Evolutionary conservation across 2,888 invertebrate species (phyloP), one percentile per base, ranked within the genome.

Genomic region (Agrochola litura): DNA sequence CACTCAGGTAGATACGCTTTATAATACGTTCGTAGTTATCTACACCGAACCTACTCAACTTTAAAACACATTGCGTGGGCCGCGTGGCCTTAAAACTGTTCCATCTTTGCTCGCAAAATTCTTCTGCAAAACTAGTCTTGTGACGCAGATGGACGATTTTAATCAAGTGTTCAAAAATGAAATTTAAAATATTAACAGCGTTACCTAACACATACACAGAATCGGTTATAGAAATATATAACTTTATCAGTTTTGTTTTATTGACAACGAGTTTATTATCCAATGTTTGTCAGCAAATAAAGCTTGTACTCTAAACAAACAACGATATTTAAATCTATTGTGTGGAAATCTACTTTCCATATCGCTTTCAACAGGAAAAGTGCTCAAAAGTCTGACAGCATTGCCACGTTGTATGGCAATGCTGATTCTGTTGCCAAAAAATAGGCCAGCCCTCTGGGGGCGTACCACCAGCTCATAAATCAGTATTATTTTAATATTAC

Each of bases 1-100:
- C 73, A 65, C 77, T 76, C 84, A 86, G 83, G 88, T 89, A 83
- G 83, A 84, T 76, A 81, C 73, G 71, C 54, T 79, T 61, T 82
- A 74, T 65, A 84, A 84, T 79, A 81, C 64, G 56, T 71, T 61
- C 22, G 67, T 66, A 79, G 77, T 67, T 79, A 75, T 86, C 76
- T 81, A 73, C 69, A 83, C 41, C 52, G 41, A 80, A 82, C 66
- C 77, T 77, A 82, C 79, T 78, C 81, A 82, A 86, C 71, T 78
- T 79, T 80, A 69, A 58, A 73, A 81, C 79, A 77, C 80, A 76
- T 75, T 81, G 83, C 82, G 84, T 84, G 86, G 88, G 79, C 77
- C 25, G 82, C 43, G 63, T 84, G 73, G 81, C 80, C 81, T 79
- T 87, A 81, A 84, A 79, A 82, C 69, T 68, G 81, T 80, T 70